These are phyloP conservation scores for Dendrophyllia cribrosa DNA, from an alignment of 64 coral and sea anemone species.

Conservation along the genomic window DNA sequence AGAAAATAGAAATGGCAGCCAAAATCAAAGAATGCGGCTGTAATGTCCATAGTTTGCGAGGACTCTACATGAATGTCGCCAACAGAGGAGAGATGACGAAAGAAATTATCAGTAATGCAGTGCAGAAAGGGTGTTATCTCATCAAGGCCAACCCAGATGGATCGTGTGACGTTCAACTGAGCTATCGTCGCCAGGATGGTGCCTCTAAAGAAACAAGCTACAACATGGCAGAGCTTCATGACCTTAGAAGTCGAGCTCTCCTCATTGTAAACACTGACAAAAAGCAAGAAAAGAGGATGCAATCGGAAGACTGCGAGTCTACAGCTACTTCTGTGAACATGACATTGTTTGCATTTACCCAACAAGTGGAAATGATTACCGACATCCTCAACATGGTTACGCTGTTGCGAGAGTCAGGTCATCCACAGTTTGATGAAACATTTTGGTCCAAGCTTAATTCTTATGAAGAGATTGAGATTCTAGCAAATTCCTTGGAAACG, in stretches of 20 bases:
- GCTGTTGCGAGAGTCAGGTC: conserved; percentile 59
- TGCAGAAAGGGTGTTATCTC: conserved; percentile 73
- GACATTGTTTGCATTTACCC: conserved; percentile 34
- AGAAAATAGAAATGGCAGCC: conserved; percentile 73
- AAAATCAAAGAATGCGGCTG: conserved; percentile 79
- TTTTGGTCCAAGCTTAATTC: conserved; percentile 58
- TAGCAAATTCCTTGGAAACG: conserved; percentile 24
- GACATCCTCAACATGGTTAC: conserved; percentile 49
- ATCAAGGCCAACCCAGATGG: conserved; percentile 23
- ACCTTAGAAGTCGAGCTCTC: conserved; percentile 88
- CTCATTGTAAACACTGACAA: conserved; percentile 80
- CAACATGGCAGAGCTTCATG: conserved; percentile 75
- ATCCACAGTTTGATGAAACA: conserved; percentile 23
- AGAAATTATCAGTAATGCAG: conserved; percentile 87
- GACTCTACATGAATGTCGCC: conserved; percentile 82
- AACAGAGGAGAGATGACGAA: conserved; percentile 96
- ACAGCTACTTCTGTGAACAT: conserved; percentile 25
- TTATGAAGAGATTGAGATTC: conserved; percentile 37
- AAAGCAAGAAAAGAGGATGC: conserved; percentile 3
- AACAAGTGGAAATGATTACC: conserved; percentile 76
- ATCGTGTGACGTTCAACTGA: conserved; percentile 53
- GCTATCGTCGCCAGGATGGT: not conserved
- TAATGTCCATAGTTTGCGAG: conserved; percentile 89
- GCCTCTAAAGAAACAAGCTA: not conserved
- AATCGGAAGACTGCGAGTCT: not conserved